phyloP scores from a whole-genome alignment of 2,113 vertebrate genomes.

The Percina caprodes region DNA sequence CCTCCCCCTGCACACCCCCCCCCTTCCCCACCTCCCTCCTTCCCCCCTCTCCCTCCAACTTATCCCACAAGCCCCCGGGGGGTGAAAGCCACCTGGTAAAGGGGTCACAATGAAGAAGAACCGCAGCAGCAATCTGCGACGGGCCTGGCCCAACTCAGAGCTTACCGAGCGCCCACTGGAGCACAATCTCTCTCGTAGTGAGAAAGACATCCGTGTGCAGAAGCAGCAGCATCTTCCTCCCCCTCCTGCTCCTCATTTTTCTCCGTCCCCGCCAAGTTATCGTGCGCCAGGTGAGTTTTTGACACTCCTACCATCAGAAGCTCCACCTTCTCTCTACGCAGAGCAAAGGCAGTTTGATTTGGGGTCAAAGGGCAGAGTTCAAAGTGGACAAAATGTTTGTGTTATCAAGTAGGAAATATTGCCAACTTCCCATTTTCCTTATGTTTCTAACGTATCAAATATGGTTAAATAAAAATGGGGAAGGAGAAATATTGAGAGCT shows the following conservation, averaged over 20 bases:
- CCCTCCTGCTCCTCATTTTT: slow-evolving; percentile 93
- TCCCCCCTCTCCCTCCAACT: background rate
- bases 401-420: background rate
- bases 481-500: background rate
- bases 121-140: slow-evolving; percentile 93
- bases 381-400: background rate
- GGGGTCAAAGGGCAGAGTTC: slow-evolving; percentile 7
- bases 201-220: slow-evolving; percentile 98
- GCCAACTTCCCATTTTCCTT: background rate
- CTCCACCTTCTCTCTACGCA: slow-evolving; percentile 58
- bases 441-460: background rate
- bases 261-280: slow-evolving; percentile 94
- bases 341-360: slow-evolving; percentile 33
- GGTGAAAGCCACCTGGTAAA: slow-evolving; percentile 69
- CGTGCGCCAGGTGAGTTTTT: slow-evolving; percentile 94
- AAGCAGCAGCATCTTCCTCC: slow-evolving; percentile 96
- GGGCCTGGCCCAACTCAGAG: slow-evolving; percentile 97
- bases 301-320: slow-evolving; percentile 52
- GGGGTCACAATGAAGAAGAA: slow-evolving; percentile 96
- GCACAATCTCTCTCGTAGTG: slow-evolving; percentile 94
- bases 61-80: slow-evolving; percentile 57
- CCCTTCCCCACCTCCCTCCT: background rate
- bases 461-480: background rate
- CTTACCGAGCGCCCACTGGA: slow-evolving; percentile 95
- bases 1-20: slow-evolving; percentile 80